Evolutionary conservation across 2,797 vertebrate species (phyloP), one percentile per base, ranked within the genome.

Genomic region (Xenentodon cancila): DNA sequence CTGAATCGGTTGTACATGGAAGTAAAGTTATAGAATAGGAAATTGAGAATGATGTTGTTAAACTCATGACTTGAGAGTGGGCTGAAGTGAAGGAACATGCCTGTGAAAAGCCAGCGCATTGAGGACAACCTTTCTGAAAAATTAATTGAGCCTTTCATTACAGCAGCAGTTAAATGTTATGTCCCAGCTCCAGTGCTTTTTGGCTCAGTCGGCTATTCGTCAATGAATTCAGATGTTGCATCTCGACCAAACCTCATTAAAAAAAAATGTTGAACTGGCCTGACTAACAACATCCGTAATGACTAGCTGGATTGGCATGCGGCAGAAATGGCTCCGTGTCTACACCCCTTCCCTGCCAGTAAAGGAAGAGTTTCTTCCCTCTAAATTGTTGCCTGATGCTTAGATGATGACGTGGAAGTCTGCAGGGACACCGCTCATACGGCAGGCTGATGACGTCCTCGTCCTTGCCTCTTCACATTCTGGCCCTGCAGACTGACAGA

Each of bases 311-410:
- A 88, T 71, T 75, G 79, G 73, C 81, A 77, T n/a, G 79, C 74
- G 8, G 80, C 77, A 76, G 66, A 70, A 89, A 84, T 75, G 76
- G 76, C 60, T 81, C 58, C 25, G 56, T 75, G 56, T 84, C 84
- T 82, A 53, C 76, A 71, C 51, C 63, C 68, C 57, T 54, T 64
- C 61, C 51, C 64, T 71, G 70, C 71, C 80, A 76, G 68, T 61
- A 58, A 77, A 79, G 62, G 73, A 83, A 80, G 75, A 80, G 56
- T 81, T 80, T 73, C 74, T 73, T 84, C 54, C 61, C 68, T 70
- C 67, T 59, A 87, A 91, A 90, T 92, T 84, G 84, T 82, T 89
- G 84, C 87, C 86, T 84, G 79, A 87, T 91, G 84, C 82, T 58
- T 20, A 2, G 60, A 61, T 59, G 75, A 82, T 87, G 87, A 87